Conservation (phyloP, 2,888 invertebrate species). For the Lamellibrachia columna region DNA sequence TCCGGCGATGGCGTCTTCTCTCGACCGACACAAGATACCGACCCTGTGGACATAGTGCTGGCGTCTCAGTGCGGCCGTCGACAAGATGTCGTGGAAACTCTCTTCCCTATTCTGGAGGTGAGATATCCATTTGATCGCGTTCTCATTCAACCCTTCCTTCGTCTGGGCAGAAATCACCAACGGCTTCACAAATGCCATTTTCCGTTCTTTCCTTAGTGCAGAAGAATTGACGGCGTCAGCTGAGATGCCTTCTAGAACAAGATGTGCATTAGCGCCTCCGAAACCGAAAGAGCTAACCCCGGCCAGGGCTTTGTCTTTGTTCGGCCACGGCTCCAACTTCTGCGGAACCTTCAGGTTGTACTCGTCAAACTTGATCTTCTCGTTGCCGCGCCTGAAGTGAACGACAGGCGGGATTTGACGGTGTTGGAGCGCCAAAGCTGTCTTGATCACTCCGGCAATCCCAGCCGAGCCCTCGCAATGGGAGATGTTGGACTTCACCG, state of each 20-base stretch:
- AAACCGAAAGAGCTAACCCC: slow-evolving; percentile 14
- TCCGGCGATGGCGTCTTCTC: neutral
- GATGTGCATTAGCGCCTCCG: slow-evolving; percentile 13
- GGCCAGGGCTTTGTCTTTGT: neutral
- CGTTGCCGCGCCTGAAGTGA: too few species aligned
- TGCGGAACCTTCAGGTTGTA: neutral
- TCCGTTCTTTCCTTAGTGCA: neutral
- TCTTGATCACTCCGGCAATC: too few species aligned
- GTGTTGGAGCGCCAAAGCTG: too few species aligned
- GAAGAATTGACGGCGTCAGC: neutral
- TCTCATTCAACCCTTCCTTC: neutral
- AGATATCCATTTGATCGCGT: neutral
- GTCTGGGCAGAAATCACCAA: neutral
- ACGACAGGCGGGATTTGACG: too few species aligned
- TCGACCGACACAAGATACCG: neutral
- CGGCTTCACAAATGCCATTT: neutral
- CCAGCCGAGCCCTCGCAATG: neutral
- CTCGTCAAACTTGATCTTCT: neutral
- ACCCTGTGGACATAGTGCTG: neutral
- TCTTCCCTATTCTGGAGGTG: neutral
- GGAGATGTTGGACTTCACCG: neutral
- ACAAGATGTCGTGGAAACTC: neutral
- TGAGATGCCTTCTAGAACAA: neutral
- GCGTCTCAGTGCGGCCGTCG: neutral
- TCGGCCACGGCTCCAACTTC: slow-evolving; percentile 14